These are phyloP conservation scores for Salvelinus fontinalis DNA, from an alignment of 2,113 vertebrate genomes.

Conservation along the genomic window DNA sequence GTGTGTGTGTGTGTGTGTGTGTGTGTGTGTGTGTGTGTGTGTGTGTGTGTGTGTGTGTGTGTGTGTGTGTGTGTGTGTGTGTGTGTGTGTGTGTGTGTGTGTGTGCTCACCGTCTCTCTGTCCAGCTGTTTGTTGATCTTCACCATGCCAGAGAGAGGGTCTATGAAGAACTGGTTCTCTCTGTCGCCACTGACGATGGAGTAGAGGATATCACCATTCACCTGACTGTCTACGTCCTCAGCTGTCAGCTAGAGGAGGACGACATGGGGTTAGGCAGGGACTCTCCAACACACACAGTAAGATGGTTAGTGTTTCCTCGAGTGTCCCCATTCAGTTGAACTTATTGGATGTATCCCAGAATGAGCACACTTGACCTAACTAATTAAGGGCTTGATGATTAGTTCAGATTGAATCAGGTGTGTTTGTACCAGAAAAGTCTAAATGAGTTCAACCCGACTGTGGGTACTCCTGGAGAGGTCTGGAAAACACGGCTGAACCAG, in stretches of 20 bases:
- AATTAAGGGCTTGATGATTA: no score
- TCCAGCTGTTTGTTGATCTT: slow-evolving; percentile 95
- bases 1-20: not conserved
- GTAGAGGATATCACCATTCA: slow-evolving; percentile 87
- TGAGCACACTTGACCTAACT: no score
- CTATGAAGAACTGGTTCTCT: slow-evolving; percentile 89
- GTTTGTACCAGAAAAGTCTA: no score
- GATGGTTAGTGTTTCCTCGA: no score
- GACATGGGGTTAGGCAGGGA: slow-evolving; percentile 3
- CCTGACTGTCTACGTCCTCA: slow-evolving; percentile 89
- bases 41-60: slow-evolving; percentile 1
- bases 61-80: not conserved
- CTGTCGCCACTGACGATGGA: slow-evolving; percentile 89
- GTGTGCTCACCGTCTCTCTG: slow-evolving; percentile 85
- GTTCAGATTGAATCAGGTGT: no score
- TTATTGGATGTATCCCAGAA: no score
- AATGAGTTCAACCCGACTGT: no score
- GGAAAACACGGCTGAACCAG: no score
- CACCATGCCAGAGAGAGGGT: slow-evolving; percentile 85
- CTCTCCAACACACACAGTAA: not conserved
- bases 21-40: not conserved
- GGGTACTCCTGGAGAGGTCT: no score
- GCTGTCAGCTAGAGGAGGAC: slow-evolving; percentile 81
- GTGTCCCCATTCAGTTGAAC: no score
- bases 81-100: slow-evolving; percentile 2